Conservation (phyloP, 2,113 vertebrate genomes). For the Apeltes quadracus region DNA sequence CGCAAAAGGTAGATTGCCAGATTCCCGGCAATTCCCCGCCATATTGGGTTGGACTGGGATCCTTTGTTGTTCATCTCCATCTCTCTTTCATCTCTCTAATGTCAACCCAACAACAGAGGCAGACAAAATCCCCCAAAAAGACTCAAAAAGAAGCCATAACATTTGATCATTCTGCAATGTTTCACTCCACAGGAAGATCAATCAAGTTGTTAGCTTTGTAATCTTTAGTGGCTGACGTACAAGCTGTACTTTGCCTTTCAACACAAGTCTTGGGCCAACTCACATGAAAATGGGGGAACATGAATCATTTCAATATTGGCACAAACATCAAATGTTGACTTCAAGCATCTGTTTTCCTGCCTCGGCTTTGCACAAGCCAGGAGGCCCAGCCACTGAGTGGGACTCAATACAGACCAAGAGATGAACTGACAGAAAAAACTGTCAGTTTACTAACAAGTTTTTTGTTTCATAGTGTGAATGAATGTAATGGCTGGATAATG, state of each 20-base stretch:
- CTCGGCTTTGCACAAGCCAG: background rate
- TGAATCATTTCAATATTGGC: slow-evolving; percentile 15
- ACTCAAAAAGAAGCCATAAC: background rate
- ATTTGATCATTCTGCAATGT: background rate
- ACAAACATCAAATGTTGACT: background rate
- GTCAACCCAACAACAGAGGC: background rate
- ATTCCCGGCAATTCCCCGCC: background rate
- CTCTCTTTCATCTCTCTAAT: background rate
- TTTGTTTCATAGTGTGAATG: background rate
- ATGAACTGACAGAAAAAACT: background rate
- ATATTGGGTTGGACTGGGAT: background rate
- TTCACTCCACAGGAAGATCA: background rate
- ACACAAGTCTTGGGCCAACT: background rate
- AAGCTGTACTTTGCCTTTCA: background rate
- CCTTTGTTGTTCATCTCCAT: background rate
- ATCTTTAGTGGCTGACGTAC: background rate
- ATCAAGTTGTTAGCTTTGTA: background rate
- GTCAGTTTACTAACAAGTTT: background rate
- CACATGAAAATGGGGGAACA: background rate
- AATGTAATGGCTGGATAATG: background rate
- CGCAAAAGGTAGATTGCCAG: background rate
- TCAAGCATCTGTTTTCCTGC: background rate
- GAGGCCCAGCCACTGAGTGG: background rate
- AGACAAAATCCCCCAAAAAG: background rate
- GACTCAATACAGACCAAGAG: background rate